Base-by-base conservation (phyloP, 2,113 vertebrate genomes). In the Micronycteris hirsuta region DNA sequence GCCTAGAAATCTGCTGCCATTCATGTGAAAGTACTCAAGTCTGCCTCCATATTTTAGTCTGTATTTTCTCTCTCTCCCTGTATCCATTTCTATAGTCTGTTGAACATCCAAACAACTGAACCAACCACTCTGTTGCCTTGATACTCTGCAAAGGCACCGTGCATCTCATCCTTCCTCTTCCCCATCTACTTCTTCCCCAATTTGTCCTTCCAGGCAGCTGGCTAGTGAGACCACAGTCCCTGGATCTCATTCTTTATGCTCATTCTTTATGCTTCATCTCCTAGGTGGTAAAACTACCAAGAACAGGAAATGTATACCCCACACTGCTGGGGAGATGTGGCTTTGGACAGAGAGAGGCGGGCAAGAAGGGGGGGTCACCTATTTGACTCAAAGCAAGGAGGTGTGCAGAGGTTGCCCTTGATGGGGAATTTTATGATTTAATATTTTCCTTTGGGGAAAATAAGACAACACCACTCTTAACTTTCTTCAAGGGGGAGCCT, bases 261-360 rank as follows among this genome's bases (percentile, higher is more conserved):
- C 43, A 4, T n/a, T 67, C 61, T 19, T 71, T 31, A 36, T 49
- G 41, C 36, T 45, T 71, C 76, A 36, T 49, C 24, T 43, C 14
- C 41, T 45, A 13, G 7, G 5, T 36, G 63, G 17, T 38, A 4
- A 91, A 58, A 71, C 3, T 14, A 19, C 24, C 7, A 26, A 31
- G 58, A 70, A 49, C 2, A 56, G 54, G 54, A 95, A 76, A n/a
- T 43, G n/a, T 7, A 33, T 1, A 5, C 26, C 0, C 31, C 0
- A 54, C 8, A 7, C 10, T 20, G 16, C 31, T 26, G 28, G 24
- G 28, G 19, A 13, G 10, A n/a, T 31, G 22, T 24, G 61, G 33
- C 47, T 58, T 73, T 28, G 11, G 4, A 24, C 22, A 19, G 52
- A 24, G 14, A 10, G 20, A 31, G 36, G 14, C 47, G 4, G 36